Conservation (phyloP, 1,140 invertebrate species). For the Formica exsecta region DNA sequence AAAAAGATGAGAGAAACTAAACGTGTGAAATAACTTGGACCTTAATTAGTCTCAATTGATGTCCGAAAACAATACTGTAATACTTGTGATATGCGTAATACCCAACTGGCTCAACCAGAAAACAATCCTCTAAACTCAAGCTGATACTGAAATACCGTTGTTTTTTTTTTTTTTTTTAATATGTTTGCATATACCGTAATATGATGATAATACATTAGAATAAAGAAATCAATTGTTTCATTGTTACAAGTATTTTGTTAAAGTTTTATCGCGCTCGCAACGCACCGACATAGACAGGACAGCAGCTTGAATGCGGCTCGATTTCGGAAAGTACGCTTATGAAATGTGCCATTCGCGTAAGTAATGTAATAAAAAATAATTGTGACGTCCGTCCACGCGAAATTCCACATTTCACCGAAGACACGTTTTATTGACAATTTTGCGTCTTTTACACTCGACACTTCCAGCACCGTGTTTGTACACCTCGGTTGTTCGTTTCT, state of each 20-base stretch:
- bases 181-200: too few relatives aligned
- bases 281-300: constrained; percentile 48
- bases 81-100: too few relatives aligned
- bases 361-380: constrained; percentile 64
- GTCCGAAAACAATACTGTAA: too few relatives aligned
- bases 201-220: too few relatives aligned
- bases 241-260: not conserved
- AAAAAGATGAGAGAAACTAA: too few relatives aligned
- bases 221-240: not conserved
- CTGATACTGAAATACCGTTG: too few relatives aligned
- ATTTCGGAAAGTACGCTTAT: constrained; percentile 28
- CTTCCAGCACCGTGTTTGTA: constrained; percentile 13
- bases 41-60: too few relatives aligned
- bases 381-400: constrained; percentile 64
- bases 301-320: constrained; percentile 41
- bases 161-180: too few relatives aligned
- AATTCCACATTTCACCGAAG: constrained; percentile 5
- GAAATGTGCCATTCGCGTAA: constrained; percentile 50
- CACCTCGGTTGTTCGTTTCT: not conserved
- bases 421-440: constrained; percentile 60
- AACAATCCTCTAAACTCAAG: too few relatives aligned
- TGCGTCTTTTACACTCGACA: constrained; percentile 13
- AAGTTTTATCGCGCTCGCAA: constrained; percentile 21
- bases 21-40: too few relatives aligned
- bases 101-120: too few relatives aligned